phyloP scores from a whole-genome alignment of 2,797 vertebrate genomes.

The Tenualosa thibaudeaui region DNA sequence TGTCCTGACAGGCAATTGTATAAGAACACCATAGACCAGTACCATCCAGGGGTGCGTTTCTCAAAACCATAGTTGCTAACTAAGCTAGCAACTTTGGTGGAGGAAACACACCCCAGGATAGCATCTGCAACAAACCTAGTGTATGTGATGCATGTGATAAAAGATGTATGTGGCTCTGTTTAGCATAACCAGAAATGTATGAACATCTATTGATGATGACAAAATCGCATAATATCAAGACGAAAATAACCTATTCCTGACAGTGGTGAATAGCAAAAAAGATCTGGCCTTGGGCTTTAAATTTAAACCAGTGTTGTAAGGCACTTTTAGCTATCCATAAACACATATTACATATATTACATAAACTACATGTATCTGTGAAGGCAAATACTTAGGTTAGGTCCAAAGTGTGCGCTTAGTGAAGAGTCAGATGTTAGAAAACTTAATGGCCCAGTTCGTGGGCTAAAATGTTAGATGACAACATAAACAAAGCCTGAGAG shows the following conservation, averaged over 20 bases:
- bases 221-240: background rate
- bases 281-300: background rate
- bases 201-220: background rate
- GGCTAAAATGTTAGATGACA: background rate
- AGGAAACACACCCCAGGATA: too few relatives aligned
- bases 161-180: background rate
- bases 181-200: background rate
- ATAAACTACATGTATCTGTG: background rate
- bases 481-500: background rate
- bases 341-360: too few relatives aligned
- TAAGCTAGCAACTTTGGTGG: too few relatives aligned
- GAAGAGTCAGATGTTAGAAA: background rate
- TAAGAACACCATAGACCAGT: background rate
- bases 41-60: background rate
- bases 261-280: background rate
- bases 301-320: background rate
- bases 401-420: background rate
- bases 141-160: background rate
- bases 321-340: background rate
- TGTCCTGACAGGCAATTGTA: background rate
- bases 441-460: background rate
- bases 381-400: background rate
- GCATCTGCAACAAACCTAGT: background rate
- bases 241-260: background rate
- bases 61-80: too few relatives aligned